phyloP scores from a whole-genome alignment of 2,888 invertebrate genomes.

The Lobophora halterata region DNA sequence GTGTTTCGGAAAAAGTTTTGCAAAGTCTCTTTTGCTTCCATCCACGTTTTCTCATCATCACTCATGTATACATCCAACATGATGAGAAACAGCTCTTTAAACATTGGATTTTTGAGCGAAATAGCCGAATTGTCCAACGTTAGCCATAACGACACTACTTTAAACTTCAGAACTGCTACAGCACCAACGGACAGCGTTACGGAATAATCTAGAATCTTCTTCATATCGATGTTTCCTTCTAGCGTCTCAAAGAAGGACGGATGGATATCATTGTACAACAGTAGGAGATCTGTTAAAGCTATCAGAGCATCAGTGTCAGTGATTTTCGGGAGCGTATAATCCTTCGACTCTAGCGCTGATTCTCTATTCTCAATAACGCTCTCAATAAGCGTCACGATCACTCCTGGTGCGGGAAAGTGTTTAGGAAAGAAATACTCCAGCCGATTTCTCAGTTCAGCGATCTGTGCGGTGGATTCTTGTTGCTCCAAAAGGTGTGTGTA shows the following conservation, averaged over 20 bases:
- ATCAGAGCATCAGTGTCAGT: constrained; percentile 56
- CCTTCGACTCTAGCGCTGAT: constrained; percentile 33
- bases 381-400: constrained; percentile 57
- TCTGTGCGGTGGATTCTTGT: constrained; percentile 44
- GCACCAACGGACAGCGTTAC: constrained; percentile 47
- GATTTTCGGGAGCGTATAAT: constrained; percentile 57
- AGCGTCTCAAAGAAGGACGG: constrained; percentile 69
- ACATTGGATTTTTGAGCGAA: constrained; percentile 74
- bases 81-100: constrained; percentile 77
- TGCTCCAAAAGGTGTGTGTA: constrained; percentile 76
- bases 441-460: constrained; percentile 58
- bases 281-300: constrained; percentile 58
- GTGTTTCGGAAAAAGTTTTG: constrained; percentile 82
- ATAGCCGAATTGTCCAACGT: constrained; percentile 73
- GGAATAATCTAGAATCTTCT: constrained; percentile 61
- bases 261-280: constrained; percentile 66
- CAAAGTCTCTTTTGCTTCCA: constrained; percentile 79
- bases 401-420: constrained; percentile 62
- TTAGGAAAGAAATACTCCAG: constrained; percentile 70
- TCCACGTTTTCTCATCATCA: constrained; percentile 57
- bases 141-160: constrained; percentile 69
- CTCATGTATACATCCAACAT: constrained; percentile 78
- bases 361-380: constrained; percentile 41
- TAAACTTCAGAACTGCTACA: constrained; percentile 63
- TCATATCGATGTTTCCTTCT: constrained; percentile 69